These are phyloP conservation scores for Ips nitidus DNA, from an alignment of 1,140 invertebrate species.

Conservation along the genomic window DNA sequence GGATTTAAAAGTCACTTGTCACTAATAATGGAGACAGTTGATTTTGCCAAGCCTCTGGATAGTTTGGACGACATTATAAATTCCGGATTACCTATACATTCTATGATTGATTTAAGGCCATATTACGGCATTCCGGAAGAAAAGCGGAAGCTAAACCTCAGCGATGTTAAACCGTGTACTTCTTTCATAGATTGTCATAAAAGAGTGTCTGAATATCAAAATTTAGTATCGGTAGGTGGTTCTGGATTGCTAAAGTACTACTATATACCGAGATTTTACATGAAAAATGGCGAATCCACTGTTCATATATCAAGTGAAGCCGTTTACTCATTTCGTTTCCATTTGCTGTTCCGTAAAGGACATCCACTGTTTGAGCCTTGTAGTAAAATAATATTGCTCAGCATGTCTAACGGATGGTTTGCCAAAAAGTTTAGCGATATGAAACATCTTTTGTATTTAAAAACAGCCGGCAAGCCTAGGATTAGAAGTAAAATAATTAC, in stretches of 20 bases:
- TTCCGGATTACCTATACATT: conserved; percentile 8
- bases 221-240: conserved; percentile 3
- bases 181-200: neutral
- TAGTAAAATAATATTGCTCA: conserved; percentile 4
- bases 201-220: neutral
- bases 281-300: conserved; percentile 1
- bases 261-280: conserved; percentile 1
- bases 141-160: neutral
- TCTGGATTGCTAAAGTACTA: neutral
- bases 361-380: conserved; percentile 11
- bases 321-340: conserved; percentile 3
- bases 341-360: conserved; percentile 7
- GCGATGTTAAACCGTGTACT: neutral
- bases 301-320: conserved; percentile 4
- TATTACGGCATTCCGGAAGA: conserved; percentile 1
- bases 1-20: neutral
- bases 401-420: conserved; percentile 14
- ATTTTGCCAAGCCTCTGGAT: neutral
- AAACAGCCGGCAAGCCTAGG: neutral
- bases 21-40: neutral
- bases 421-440: conserved; percentile 5
- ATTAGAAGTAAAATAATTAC: conserved; percentile 8
- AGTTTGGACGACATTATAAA: conserved; percentile 6
- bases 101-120: conserved; percentile 9
- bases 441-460: neutral